Base-by-base conservation (phyloP, 1,140 invertebrate species). In the Plutomurus gul region DNA sequence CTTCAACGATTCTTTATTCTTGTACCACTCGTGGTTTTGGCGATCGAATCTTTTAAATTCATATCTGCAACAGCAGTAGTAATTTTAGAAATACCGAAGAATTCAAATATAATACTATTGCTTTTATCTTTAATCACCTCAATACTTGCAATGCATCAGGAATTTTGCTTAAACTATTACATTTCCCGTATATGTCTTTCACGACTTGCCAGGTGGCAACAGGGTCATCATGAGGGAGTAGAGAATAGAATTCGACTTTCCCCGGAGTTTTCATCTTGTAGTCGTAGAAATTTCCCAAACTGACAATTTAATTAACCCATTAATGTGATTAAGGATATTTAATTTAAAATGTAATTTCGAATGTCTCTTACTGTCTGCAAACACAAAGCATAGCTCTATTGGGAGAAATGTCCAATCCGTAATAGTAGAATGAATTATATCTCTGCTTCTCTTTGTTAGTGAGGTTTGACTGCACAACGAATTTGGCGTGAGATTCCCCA, bases 291-390 rank as follows among this genome's bases (percentile, higher is more conserved):
- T 65, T 65, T 65, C 56, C 56, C 27, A 65, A 65, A 33, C 56
- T 65, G 16, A 56, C 7, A 1, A 56, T 22, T 11, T 10, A 11
- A 27, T 8, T 8, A 22, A 25, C 20, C 27, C 10, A 11, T 10
- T 16, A 43, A 3, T 43, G 13, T 43, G 3, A 16, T 43, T 16
- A 43, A 4, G 13, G 43, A 16, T 46, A 6, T n/a, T 16, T 11
- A 46, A 11, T 1, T 11, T 43, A 43, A 4, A 43, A 4, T n/a
- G 11, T 16, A 43, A 11, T 16, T 16, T 16, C 40, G 18, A 46
- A 46, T 27, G 16, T 56, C 13, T 16, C 75, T 49, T 72, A 79
- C 73, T 79, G 30, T 43, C 56, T 79, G 10, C 71, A 43, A 43
- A 75, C 43, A 36, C 71, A 79, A 27, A 56, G 27, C 30, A 79